phyloP scores from a whole-genome alignment of 2,113 vertebrate species.

The Promerops cafer region DNA sequence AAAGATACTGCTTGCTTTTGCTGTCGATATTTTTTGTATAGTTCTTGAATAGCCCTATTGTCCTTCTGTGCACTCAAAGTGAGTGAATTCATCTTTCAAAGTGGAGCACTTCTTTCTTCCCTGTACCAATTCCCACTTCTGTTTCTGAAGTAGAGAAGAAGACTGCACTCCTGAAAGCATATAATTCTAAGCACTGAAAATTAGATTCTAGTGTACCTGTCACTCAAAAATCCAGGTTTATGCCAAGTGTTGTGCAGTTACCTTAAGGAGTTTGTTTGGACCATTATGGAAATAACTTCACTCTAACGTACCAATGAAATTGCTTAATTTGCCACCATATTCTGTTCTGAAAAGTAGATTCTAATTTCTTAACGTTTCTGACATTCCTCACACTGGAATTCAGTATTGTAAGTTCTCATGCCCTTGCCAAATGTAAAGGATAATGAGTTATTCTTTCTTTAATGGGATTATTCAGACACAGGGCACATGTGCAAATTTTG shows the following conservation, averaged over 20 bases:
- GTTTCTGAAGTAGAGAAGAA: constrained; percentile 18
- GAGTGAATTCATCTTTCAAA: constrained; percentile 39
- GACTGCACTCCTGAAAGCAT: neutral
- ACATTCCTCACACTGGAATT: neutral
- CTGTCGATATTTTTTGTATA: constrained; percentile 8
- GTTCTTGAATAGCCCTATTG: constrained; percentile 31
- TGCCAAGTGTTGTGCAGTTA: neutral
- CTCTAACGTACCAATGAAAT: neutral
- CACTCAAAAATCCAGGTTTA: neutral
- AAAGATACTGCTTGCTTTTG: neutral
- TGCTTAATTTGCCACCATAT: neutral
- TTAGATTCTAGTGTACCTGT: neutral
- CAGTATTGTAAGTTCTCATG: neutral
- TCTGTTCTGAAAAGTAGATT: neutral
- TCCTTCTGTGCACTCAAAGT: constrained; percentile 20
- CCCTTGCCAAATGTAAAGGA: neutral
- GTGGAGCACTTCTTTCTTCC: constrained; percentile 1
- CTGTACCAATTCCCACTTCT: neutral
- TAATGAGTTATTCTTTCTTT: neutral
- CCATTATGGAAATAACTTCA: neutral
- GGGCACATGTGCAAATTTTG: neutral
- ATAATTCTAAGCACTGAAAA: neutral
- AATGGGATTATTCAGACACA: neutral
- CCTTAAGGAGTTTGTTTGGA: neutral
- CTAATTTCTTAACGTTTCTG: neutral